phyloP scores from a whole-genome alignment of 1,140 invertebrate species.

The Cardiocondyla obscurior region DNA sequence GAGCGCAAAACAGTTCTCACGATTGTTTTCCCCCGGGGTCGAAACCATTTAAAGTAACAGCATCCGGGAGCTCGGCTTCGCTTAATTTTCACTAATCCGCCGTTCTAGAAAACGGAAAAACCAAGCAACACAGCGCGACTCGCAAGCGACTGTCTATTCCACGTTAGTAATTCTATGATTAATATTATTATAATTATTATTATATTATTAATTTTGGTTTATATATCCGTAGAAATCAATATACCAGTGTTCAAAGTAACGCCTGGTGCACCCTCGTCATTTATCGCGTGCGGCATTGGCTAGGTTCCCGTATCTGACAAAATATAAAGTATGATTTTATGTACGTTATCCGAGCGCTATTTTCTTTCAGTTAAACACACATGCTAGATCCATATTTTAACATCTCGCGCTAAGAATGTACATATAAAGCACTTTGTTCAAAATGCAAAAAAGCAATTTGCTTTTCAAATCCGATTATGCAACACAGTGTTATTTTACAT shows the following conservation, averaged over 20 bases:
- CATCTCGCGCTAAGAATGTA: background rate
- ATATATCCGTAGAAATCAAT: slow-evolving; percentile 81
- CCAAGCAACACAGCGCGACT: slow-evolving; percentile 49
- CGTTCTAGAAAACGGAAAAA: slow-evolving; percentile 24
- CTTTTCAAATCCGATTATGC: too few species aligned
- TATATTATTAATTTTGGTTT: slow-evolving; percentile 80
- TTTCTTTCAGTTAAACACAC: slow-evolving; percentile 10
- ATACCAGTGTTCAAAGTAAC: slow-evolving; percentile 81
- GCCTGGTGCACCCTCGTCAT: background rate
- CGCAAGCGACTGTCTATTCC: slow-evolving; percentile 65
- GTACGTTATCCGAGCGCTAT: background rate
- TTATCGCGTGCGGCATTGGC: background rate
- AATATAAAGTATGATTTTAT: background rate
- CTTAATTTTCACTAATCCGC: slow-evolving; percentile 52
- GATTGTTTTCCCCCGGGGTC: background rate
- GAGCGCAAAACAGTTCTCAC: background rate
- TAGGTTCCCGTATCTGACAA: background rate
- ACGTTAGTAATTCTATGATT: slow-evolving; percentile 75
- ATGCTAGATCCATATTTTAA: background rate
- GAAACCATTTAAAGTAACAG: slow-evolving; percentile 14
- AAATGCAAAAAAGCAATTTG: background rate
- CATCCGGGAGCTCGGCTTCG: slow-evolving; percentile 4
- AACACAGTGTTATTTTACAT: too few species aligned
- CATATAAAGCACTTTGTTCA: background rate
- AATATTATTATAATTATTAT: slow-evolving; percentile 59